Conservation (phyloP, 2,797 vertebrate genomes). For the Lophotriccus pileatus region DNA sequence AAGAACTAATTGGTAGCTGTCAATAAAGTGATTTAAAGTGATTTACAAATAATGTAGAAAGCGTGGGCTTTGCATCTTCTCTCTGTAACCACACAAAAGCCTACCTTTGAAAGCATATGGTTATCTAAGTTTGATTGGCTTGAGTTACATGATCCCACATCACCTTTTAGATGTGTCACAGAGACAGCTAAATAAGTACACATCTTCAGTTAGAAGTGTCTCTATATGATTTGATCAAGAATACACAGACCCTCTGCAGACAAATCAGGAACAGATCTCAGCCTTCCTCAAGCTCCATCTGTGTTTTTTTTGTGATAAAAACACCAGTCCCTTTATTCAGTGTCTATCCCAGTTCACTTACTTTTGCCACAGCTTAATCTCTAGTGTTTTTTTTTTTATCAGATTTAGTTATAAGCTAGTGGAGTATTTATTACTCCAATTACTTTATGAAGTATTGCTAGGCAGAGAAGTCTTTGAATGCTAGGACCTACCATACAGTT, state of each 20-base stretch:
- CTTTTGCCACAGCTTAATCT: background rate
- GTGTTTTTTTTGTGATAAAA: background rate
- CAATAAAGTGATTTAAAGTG: background rate
- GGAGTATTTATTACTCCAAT: conserved; percentile 8
- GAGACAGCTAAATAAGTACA: background rate
- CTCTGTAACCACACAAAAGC: background rate
- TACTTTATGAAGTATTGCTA: background rate
- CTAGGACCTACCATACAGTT: background rate
- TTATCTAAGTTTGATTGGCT: background rate
- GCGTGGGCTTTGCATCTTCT: background rate
- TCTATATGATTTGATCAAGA: background rate
- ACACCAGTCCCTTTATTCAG: background rate
- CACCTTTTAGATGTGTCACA: background rate
- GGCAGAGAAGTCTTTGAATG: background rate
- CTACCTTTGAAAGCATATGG: background rate
- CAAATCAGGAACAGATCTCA: background rate
- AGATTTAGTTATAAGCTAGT: background rate
- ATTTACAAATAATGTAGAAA: background rate
- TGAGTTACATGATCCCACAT: background rate
- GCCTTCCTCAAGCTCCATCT: background rate
- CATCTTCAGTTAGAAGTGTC: background rate
- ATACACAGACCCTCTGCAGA: background rate
- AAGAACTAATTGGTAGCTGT: background rate
- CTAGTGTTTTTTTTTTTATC: background rate
- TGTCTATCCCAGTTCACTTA: background rate